These are phyloP conservation scores for Bombyx mandarina DNA, from an alignment of 1,140 invertebrate genomes.

Conservation along the genomic window DNA sequence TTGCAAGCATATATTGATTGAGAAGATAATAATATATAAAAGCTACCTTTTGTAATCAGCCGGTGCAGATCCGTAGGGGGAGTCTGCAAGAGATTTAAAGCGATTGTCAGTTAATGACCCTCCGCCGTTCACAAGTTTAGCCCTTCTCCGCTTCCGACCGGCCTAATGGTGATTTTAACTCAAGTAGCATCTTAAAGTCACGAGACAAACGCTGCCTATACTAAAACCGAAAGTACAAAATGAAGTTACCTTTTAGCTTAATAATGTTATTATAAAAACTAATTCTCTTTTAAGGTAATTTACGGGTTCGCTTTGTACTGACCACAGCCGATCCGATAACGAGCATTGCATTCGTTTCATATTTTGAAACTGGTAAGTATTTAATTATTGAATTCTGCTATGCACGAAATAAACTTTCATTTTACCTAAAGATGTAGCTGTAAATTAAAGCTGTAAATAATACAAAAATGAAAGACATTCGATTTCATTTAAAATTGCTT, in stretches of 20 bases:
- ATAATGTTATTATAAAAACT: not conserved
- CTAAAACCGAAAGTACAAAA: not conserved
- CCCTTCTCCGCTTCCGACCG: conserved; percentile 45
- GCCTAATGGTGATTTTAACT: conserved; percentile 42
- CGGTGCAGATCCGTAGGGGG: conserved; percentile 36
- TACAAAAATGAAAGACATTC: conserved; percentile 7
- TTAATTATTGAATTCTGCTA: too few species aligned
- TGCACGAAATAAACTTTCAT: conserved; percentile 7
- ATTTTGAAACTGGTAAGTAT: not conserved
- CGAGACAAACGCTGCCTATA: not conserved
- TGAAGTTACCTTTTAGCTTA: not conserved
- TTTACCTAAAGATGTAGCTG: conserved; percentile 4
- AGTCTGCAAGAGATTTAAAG: conserved; percentile 67
- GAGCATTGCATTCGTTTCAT: not conserved
- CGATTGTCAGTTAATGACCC: conserved; percentile 66
- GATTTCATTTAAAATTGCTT: conserved; percentile 11
- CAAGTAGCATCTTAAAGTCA: conserved; percentile 22
- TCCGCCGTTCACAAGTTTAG: conserved; percentile 57
- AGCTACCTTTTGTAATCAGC: conserved; percentile 54
- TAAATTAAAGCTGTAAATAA: conserved; percentile 1
- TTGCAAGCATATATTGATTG: too few species aligned
- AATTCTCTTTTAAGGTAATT: too few species aligned
- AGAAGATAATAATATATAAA: conserved; percentile 6
- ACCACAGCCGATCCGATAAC: too few species aligned
- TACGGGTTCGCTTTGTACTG: too few species aligned